Evolutionary conservation across 53 echinoderm and acorn worm species (phyloP), one percentile per base, ranked within the genome.

Genomic region (Mesocentrotus franciscanus): DNA sequence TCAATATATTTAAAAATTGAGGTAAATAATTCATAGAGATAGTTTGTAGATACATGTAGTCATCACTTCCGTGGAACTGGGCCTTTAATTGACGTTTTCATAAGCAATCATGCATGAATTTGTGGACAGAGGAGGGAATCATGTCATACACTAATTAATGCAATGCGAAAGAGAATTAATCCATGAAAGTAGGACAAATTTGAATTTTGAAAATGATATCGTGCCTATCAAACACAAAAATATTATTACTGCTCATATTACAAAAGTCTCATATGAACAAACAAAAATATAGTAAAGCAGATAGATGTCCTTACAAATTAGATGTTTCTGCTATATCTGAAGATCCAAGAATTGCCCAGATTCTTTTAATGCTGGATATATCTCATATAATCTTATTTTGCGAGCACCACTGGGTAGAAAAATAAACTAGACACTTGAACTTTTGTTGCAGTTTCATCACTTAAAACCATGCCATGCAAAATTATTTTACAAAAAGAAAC

Each of bases 391-490:
- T 68, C 68, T 68, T 3, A 68, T 24, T 24, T 24, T 68, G 68
- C 24, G 22, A 6, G 68, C 68, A 68, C 68, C 20, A 26, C 24
- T 18, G 68, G 8, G 26, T 24, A 68, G 20, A 20, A 68, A 20
- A 68, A 20, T 68, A 24, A 68, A 68, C 49, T 7, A 24, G 22
- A 68, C 68, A 68, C 24, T 26, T 18, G 68, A 74, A 32, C 12
- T 74, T 74, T 27, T 10, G 3, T 30, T 74, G 32, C 74, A 30
- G 74, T 74, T 32, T 74, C 32, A 10, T 74, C 32, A 74, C n/a
- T 74, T 74, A 42, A 64, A 36, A 42, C 81, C 29, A 81, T 81
- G 39, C 17, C 81, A 81, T 81, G 81, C 81, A 81, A 81, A 39
- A 18, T 39, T 36, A 42, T 39, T 12, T 33, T 42, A 81, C 42